Evolutionary conservation across 2,797 vertebrate genomes (phyloP), one percentile per base, ranked within the genome.

Genomic region (Allobates femoralis): DNA sequence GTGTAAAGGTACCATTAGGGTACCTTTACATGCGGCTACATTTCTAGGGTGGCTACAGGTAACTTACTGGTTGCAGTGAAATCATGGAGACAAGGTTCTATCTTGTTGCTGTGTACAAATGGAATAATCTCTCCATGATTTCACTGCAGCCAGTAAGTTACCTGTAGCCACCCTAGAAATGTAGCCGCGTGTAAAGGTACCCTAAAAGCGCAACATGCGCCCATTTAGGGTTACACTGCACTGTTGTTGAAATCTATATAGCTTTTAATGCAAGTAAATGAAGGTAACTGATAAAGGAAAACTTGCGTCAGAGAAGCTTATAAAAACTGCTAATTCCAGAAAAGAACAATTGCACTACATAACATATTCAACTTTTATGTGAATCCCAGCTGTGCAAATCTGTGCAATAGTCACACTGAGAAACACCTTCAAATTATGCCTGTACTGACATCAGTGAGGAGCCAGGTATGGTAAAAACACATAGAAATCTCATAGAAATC

Each of bases 381-480:
- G 55, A 41, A 60, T 26, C 55, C 76, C 53, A 58, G 53, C 76
- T 78, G 76, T 60, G 76, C 53, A 60, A 60, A 78, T 58, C 76
- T 78, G 30, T 37, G 32, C 76, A 37, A 58, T 78, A 58, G 55
- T 21, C 77, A 41, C 77, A 60, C 15, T 79, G 55, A 60, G 32
- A 79, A 60, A 37, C 37, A 78, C 60, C 23, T 79, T 79, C 8
- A 79, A 37, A 78, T 78, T 78, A 78, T 60, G 21, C 55, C 60
- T 58, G 37, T 60, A 79, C 37, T 37, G 55, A 41, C 30, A 60
- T 60, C 55, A 26, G 26, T 26, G 14, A 34, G 53, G 50, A 34
- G 53, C 55, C 53, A 79, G 77, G 32, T 79, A 62, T 21, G 41
- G 55, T 58, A 78, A 78, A 78, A 77, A 56, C n/a, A n/a, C n/a